Conservation (phyloP, 2,888 invertebrate species). For the Pharmacophagus antenor region DNA sequence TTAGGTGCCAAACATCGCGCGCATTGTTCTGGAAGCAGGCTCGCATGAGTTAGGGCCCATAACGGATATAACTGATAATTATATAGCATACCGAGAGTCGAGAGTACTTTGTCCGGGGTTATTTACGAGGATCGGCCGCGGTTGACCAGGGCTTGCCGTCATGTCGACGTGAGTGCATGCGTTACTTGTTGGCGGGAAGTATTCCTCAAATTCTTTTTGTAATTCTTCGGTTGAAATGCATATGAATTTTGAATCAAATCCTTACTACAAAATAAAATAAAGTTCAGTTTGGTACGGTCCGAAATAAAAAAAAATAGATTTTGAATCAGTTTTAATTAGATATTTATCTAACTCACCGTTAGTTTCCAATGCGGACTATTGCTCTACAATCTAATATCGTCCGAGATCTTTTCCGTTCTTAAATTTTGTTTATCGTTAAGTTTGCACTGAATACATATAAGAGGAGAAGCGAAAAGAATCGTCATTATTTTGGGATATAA, state of each 20-base stretch:
- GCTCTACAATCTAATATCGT: not conserved
- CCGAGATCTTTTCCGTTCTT: not conserved
- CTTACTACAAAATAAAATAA: not conserved
- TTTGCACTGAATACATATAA: not conserved
- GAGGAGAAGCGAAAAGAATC: constrained; percentile 45
- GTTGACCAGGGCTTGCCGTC: constrained; percentile 40
- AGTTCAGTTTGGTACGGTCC: not conserved
- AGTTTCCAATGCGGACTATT: not conserved
- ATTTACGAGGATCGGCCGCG: constrained; percentile 53
- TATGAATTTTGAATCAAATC: not conserved
- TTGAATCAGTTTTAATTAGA: constrained; percentile 5
- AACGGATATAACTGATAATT: constrained; percentile 72
- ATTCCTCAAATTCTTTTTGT: not conserved
- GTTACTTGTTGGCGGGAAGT: constrained; percentile 12
- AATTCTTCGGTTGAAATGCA: not conserved
- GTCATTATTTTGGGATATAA: constrained; percentile 66
- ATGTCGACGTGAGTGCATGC: constrained; percentile 21
- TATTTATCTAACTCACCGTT: constrained; percentile 2
- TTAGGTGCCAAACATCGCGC: constrained; percentile 65
- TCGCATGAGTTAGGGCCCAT: constrained; percentile 66
- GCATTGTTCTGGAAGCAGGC: constrained; percentile 63
- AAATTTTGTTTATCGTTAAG: not conserved
- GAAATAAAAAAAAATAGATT: too few relatives aligned
- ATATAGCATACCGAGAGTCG: constrained; percentile 60
- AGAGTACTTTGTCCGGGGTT: constrained; percentile 59